Percentiles rank a stretch among this genome's conserved stretches.
phyloP scores from a whole-genome alignment of 2,888 invertebrate genomes.

The Mechanitis mazaeus region DNA sequence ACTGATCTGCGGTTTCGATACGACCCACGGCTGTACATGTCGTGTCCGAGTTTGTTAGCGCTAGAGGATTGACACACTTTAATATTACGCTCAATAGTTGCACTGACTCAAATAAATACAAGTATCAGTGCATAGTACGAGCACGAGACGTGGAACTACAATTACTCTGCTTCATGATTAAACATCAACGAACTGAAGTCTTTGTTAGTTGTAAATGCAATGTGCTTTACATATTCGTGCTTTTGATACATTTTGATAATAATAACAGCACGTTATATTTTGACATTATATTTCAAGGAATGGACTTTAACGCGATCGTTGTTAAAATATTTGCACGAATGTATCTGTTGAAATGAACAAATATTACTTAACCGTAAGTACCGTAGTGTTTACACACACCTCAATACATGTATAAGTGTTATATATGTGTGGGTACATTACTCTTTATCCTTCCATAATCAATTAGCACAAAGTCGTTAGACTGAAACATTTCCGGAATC shows the following conservation, averaged over 20 bases:
- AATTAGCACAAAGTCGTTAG: too few species aligned
- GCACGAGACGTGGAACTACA: slow-evolving; percentile 2
- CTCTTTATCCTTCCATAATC: too few species aligned
- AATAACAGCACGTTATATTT: slow-evolving; percentile 15
- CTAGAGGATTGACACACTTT: slow-evolving; percentile 38
- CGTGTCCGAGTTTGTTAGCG: slow-evolving; percentile 46
- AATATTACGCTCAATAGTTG: slow-evolving; percentile 25
- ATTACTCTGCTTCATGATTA: slow-evolving; percentile 3
- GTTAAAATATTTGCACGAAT: neutral
- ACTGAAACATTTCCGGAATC: too few species aligned
- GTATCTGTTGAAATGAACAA: too few species aligned
- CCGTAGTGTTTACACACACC: too few species aligned
- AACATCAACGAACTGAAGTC: slow-evolving; percentile 19
- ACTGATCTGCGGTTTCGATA: slow-evolving; percentile 62
- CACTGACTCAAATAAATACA: slow-evolving; percentile 19
- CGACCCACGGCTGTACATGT: slow-evolving; percentile 60
- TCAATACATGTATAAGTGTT: neutral
- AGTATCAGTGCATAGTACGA: neutral
- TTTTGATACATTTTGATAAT: slow-evolving; percentile 18
- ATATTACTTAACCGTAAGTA: too few species aligned
- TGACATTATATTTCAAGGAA: slow-evolving; percentile 7
- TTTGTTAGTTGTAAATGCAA: slow-evolving; percentile 16
- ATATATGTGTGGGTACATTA: neutral
- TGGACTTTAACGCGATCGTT: neutral
- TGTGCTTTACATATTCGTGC: slow-evolving; percentile 23